These are phyloP conservation scores for Anneissia japonica DNA, from an alignment of 35 echinoderm and acorn worm genomes.

Conservation along the genomic window DNA sequence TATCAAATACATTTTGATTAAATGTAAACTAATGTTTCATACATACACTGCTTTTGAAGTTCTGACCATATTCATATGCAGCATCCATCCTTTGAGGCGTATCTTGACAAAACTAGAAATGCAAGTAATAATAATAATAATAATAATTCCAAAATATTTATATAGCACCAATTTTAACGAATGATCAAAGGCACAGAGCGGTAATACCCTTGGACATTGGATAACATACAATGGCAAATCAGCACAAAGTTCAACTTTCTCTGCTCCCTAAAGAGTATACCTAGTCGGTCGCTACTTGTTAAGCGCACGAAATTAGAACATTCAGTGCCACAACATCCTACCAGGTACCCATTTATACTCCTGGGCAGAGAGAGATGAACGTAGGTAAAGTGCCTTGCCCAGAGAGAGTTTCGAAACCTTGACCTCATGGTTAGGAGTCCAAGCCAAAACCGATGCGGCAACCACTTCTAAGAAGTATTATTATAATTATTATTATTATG, in stretches of 20 bases:
- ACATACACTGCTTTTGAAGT: constrained; percentile 66
- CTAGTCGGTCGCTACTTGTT: background rate
- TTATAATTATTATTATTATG: too few species aligned
- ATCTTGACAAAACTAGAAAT: constrained; percentile 75
- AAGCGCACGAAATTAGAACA: too few species aligned
- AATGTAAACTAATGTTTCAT: background rate
- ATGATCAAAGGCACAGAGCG: background rate
- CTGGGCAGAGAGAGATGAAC: too few species aligned
- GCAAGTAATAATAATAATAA: background rate
- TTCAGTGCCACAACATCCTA: too few species aligned
- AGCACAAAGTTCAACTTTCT: too few species aligned
- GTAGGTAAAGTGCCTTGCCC: too few species aligned
- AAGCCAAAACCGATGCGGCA: too few species aligned
- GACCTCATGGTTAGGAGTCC: too few species aligned
- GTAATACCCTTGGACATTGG: background rate
- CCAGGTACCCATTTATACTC: too few species aligned
- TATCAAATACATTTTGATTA: background rate
- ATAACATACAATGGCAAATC: too few species aligned
- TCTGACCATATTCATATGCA: constrained; percentile 76
- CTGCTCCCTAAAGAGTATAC: background rate
- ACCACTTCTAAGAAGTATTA: too few species aligned
- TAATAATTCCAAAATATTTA: background rate
- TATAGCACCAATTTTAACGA: background rate
- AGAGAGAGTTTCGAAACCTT: too few species aligned
- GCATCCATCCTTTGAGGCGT: constrained; percentile 76